Conservation (phyloP, 2,888 invertebrate species). For the Rapana venosa region DNA sequence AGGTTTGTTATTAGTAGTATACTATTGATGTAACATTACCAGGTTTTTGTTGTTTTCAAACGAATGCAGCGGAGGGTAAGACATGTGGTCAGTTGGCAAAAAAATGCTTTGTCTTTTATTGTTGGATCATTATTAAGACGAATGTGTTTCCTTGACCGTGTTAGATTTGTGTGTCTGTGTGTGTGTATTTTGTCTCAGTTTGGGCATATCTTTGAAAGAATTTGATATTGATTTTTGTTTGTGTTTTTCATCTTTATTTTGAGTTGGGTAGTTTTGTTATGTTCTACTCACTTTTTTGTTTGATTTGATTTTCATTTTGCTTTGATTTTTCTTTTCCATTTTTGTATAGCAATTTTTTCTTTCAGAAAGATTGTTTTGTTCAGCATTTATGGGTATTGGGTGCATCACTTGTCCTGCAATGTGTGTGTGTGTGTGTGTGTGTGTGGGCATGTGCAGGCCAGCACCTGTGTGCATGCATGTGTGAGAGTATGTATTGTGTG, state of each 20-base stretch:
- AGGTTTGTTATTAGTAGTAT: neutral
- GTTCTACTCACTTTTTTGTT: neutral
- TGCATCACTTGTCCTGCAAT: too few relatives aligned
- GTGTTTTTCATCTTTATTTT: neutral
- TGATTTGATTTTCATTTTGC: neutral
- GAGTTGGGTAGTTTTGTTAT: neutral
- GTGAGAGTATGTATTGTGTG: too few relatives aligned
- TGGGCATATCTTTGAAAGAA: neutral
- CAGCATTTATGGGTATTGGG: too few relatives aligned
- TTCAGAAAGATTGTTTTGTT: too few relatives aligned
- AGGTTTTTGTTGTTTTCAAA: slow-evolving; percentile 30
- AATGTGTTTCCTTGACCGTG: neutral
- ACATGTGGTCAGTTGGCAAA: neutral
- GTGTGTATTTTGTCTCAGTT: neutral
- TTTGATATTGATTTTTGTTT: neutral
- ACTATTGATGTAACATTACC: neutral
- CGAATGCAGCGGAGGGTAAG: slow-evolving; percentile 17
- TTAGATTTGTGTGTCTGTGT: neutral
- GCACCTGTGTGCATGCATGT: too few relatives aligned
- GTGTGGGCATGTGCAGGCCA: too few relatives aligned
- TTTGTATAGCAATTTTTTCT: too few relatives aligned
- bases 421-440: too few relatives aligned
- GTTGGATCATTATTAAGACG: neutral
- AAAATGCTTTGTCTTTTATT: neutral
- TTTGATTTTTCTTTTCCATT: neutral